These are phyloP conservation scores for Pseudochirops cupreus DNA, from an alignment of 2,797 vertebrate species.

Conservation along the genomic window DNA sequence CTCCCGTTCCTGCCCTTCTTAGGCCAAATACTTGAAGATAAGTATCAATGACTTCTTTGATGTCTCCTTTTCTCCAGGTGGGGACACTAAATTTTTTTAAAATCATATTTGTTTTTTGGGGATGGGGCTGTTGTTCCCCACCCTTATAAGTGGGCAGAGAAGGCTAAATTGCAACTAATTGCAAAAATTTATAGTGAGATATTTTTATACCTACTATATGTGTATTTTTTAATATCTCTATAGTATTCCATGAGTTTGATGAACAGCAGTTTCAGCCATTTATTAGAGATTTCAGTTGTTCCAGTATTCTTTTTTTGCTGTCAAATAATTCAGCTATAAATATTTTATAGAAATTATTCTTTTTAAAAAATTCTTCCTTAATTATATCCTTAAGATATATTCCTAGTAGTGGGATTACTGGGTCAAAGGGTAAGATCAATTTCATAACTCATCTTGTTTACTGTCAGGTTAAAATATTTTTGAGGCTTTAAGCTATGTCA, in stretches of 20 bases:
- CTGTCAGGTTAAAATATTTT: background rate
- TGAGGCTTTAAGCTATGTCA: background rate
- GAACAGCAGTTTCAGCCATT: background rate
- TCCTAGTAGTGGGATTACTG: background rate
- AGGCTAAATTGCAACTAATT: background rate
- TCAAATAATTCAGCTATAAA: background rate
- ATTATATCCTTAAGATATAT: background rate
- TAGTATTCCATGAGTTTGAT: background rate
- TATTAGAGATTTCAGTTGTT: background rate
- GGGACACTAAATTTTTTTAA: background rate
- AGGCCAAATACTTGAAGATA: background rate
- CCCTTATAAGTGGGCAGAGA: background rate
- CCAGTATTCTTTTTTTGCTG: background rate
- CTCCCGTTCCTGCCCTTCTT: background rate
- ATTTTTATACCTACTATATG: background rate
- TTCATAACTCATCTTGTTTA: background rate
- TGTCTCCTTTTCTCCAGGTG: background rate
- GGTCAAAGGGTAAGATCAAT: background rate
- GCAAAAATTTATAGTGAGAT: background rate
- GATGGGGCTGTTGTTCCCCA: background rate
- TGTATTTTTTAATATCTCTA: background rate
- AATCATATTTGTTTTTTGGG: background rate
- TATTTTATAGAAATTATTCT: background rate
- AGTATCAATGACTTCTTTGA: background rate
- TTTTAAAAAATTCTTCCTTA: background rate